Conservation (phyloP, 92 coral and sea anemone genomes). For the Plumapathes pennacea region DNA sequence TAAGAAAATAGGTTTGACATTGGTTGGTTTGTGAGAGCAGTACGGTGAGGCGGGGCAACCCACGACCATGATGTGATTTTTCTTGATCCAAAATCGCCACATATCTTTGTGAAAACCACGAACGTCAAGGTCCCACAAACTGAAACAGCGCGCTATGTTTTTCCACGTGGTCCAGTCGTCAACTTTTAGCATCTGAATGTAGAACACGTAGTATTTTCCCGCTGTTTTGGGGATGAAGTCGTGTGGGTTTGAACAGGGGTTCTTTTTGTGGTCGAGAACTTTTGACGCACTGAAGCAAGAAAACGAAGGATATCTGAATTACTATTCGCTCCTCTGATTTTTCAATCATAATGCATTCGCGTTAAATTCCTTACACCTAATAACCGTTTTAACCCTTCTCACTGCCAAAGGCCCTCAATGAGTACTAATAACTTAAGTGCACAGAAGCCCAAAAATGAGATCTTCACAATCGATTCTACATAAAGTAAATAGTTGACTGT, state of each 20-base stretch:
- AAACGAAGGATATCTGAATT: background rate
- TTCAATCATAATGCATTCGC: too few relatives aligned
- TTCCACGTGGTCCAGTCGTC: conserved; percentile 38
- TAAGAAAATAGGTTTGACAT: conserved; percentile 30
- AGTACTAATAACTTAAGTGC: too few relatives aligned
- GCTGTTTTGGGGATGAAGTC: conserved; percentile 47
- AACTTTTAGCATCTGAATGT: conserved; percentile 11
- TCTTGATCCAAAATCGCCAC: conserved; percentile 66
- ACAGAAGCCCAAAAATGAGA: too few relatives aligned
- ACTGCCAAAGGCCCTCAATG: too few relatives aligned
- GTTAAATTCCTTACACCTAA: too few relatives aligned
- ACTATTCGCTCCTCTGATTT: too few relatives aligned
- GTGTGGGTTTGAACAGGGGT: conserved; percentile 29
- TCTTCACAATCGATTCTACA: too few relatives aligned
- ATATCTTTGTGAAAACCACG: conserved; percentile 51
- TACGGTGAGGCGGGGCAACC: conserved; percentile 47
- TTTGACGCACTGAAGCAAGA: conserved; percentile 15
- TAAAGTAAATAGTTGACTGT: too few relatives aligned
- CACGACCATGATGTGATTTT: conserved; percentile 46
- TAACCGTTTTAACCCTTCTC: too few relatives aligned
- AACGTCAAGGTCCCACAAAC: conserved; percentile 53
- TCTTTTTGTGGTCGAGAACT: conserved; percentile 32
- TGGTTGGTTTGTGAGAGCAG: conserved; percentile 34
- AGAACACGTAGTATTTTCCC: conserved; percentile 38
- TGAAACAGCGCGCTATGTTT: conserved; percentile 43